Base-by-base conservation (phyloP, 30 jellyfish, hydroid and myxozoan species). In the Aurelia sp. region DNA sequence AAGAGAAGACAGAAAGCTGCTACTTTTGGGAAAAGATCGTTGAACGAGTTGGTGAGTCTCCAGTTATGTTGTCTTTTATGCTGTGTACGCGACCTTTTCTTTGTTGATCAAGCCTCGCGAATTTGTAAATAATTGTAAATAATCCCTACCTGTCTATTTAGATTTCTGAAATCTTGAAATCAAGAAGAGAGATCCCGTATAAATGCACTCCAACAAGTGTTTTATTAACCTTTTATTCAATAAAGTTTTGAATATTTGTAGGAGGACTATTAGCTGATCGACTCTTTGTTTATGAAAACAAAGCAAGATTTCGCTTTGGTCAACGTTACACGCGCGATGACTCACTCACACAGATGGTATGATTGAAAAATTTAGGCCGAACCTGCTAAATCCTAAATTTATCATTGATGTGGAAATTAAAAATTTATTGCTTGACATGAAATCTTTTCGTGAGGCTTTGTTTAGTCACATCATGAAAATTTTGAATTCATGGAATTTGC, bases 21-120 rank as follows among this genome's bases (percentile, higher is more conserved):
- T 21, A 38, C 48, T 11, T 33, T 61, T 20, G 90, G 90, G 55
- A 72, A 71, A 30, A 70, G 62, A 38, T 57, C 92, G 2, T 61
- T 62, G 61, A 44, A 52, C 63, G 92, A 83, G 71, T 70, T 83
- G 92, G 92, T 83, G 73, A 71, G 92, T 44, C 9, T 44, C 55
- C 7, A 9, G 6, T 9, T 44, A 44, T 44, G 55, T 1, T 44
- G 7, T 44, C 55, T 44, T 44, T 44, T 44, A 44, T 44, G 10
- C 50, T 38, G 50, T 38, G 50, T 38, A 44, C 15, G 55, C 55
- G 55, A 44, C 55, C 88, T 69, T 59, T n/a, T n/a, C n/a, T n/a
- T 72, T 77, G 88, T 77, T 77, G 77, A 62, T 63, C 35, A 20
- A 40, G 88, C 44, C 88, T 27, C 80, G 3, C 55, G 55, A 44